These are phyloP conservation scores for Drosophila novamexicana DNA, from an alignment of 1,140 invertebrate genomes.

Conservation along the genomic window DNA sequence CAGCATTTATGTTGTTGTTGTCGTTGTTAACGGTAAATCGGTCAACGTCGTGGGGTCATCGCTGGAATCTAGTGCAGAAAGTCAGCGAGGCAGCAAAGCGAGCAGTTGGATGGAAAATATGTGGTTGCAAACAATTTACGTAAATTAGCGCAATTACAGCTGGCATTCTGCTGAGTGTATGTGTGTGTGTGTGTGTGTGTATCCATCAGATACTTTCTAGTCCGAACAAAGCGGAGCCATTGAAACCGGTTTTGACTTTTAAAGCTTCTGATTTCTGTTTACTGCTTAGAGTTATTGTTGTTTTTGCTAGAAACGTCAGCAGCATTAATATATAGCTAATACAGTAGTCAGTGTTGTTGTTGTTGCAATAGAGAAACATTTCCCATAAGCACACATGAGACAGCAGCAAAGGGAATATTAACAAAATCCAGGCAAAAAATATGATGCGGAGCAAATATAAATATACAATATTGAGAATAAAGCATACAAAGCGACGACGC, in stretches of 20 bases:
- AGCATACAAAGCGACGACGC: neutral
- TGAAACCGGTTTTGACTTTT: slow-evolving; percentile 28
- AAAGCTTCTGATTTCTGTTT: slow-evolving; percentile 12
- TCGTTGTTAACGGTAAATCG: slow-evolving; percentile 33
- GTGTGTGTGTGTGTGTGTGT: slow-evolving; percentile 9
- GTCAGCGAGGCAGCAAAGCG: slow-evolving; percentile 29
- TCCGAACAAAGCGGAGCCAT: slow-evolving; percentile 19
- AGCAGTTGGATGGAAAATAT: slow-evolving; percentile 36
- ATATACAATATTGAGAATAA: neutral
- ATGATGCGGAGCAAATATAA: slow-evolving; percentile 1
- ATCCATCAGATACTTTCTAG: slow-evolving; percentile 60
- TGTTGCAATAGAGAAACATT: slow-evolving; percentile 17
- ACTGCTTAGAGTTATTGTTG: slow-evolving; percentile 11
- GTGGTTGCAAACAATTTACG: slow-evolving; percentile 61
- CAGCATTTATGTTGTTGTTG: slow-evolving; percentile 11
- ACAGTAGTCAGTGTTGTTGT: slow-evolving; percentile 18
- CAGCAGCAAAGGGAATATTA: neutral
- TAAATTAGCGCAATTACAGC: slow-evolving; percentile 68
- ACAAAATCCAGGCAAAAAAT: neutral
- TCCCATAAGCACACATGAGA: slow-evolving; percentile 14
- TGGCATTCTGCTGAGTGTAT: slow-evolving; percentile 22
- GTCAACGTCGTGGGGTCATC: slow-evolving; percentile 45
- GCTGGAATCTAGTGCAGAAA: slow-evolving; percentile 52
- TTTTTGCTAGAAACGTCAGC: slow-evolving; percentile 28
- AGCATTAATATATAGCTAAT: neutral